phyloP scores from a whole-genome alignment of 2,797 vertebrate genomes.

The Orestias chungarensis region DNA sequence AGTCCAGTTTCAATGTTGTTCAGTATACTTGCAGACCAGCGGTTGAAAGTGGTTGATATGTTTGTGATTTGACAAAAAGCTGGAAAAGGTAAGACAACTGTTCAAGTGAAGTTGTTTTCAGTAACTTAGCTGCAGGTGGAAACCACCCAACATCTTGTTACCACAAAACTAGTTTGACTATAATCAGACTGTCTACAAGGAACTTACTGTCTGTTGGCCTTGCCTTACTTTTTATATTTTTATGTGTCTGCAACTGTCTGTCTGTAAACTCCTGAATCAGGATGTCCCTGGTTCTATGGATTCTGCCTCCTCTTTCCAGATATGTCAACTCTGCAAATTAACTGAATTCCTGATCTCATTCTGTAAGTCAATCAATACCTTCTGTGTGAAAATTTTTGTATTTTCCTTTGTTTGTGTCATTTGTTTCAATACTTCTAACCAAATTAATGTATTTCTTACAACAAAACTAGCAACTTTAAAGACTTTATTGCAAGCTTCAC shows the following conservation, averaged over 20 bases:
- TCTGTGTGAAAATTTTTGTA: background rate
- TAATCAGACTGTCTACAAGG: too few relatives aligned
- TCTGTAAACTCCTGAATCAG: too few relatives aligned
- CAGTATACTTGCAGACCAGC: background rate
- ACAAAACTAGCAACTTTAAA: background rate
- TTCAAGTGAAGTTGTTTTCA: background rate
- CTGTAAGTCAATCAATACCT: background rate
- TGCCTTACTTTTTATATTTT: too few relatives aligned
- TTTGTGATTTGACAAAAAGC: too few relatives aligned
- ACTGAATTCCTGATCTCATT: background rate
- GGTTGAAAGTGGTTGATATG: too few relatives aligned
- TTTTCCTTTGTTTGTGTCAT: background rate
- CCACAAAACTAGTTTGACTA: too few relatives aligned
- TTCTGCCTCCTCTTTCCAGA: background rate
- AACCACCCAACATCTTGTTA: background rate
- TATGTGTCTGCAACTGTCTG: too few relatives aligned
- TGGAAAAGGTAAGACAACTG: background rate
- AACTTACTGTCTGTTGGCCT: too few relatives aligned
- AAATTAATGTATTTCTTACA: background rate
- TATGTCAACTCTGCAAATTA: background rate
- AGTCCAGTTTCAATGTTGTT: background rate
- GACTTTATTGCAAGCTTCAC: background rate
- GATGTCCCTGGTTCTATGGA: background rate
- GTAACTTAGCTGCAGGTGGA: background rate
- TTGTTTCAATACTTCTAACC: background rate